Evolutionary conservation across 2,113 vertebrate genomes (phyloP).

Genomic region (Ginglymostoma cirratum): DNA sequence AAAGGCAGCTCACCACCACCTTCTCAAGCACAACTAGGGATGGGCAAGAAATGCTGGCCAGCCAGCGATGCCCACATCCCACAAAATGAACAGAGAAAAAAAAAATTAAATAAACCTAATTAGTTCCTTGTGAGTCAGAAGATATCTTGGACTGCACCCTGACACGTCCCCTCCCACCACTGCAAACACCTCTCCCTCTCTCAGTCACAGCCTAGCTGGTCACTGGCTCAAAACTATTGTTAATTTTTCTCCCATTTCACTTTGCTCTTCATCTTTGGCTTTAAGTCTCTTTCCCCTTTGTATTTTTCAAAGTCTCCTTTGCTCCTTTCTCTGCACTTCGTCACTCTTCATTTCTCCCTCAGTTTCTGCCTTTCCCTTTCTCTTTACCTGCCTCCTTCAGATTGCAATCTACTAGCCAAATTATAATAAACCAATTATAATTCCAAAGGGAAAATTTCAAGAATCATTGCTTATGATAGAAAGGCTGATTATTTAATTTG

Average conservation of each 20-base stretch:
- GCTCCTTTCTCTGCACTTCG: neutral
- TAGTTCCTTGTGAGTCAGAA: neutral
- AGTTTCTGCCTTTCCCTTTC: neutral
- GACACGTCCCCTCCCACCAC: neutral
- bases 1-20: too few species aligned
- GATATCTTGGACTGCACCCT: neutral
- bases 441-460: neutral
- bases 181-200: too few species aligned
- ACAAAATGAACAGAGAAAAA: too few species aligned
- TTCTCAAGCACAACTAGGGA: too few species aligned
- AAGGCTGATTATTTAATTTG: neutral
- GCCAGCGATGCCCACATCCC: too few species aligned
- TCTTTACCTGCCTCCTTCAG: neutral
- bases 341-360: neutral
- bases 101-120: neutral
- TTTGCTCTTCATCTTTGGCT: neutral
- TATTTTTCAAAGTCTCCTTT: neutral
- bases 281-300: neutral
- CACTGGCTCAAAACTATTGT: neutral
- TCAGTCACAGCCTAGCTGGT: too few species aligned
- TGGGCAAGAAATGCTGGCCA: too few species aligned
- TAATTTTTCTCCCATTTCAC: neutral
- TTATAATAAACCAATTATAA: neutral
- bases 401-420: neutral
- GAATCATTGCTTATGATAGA: neutral